Conservation (phyloP, 2,888 invertebrate species). For the Xylophagus ater region DNA sequence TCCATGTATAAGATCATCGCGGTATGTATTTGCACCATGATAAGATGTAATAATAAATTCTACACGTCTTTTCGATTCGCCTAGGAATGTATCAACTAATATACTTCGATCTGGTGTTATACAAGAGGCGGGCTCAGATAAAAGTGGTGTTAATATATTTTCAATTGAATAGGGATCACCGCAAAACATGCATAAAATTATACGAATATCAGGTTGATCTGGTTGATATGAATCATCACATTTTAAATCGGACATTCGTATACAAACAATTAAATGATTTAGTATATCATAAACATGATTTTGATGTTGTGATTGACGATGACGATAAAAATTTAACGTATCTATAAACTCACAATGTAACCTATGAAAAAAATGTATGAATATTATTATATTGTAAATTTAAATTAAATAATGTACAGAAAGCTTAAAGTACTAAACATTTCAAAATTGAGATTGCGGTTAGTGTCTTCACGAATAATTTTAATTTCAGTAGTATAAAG, state of each 20-base stretch:
- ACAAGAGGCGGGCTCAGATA: slow-evolving; percentile 76
- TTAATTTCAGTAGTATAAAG: no score
- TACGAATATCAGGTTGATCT: slow-evolving; percentile 46
- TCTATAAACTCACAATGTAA: slow-evolving; percentile 39
- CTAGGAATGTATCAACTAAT: slow-evolving; percentile 83
- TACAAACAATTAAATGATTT: slow-evolving; percentile 37
- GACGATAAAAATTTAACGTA: slow-evolving; percentile 25
- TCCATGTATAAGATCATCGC: slow-evolving; percentile 87
- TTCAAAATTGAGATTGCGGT: no score
- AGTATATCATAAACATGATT: slow-evolving; percentile 40
- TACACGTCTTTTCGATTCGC: slow-evolving; percentile 77
- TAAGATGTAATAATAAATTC: slow-evolving; percentile 89
- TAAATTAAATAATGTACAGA: not conserved
- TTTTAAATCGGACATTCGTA: slow-evolving; percentile 36
- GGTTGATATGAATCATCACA: slow-evolving; percentile 35
- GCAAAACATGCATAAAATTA: slow-evolving; percentile 93
- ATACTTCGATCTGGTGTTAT: slow-evolving; percentile 60
- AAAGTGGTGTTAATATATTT: slow-evolving; percentile 74
- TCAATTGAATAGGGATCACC: slow-evolving; percentile 89
- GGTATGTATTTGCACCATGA: slow-evolving; percentile 85
- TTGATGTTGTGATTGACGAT: slow-evolving; percentile 37
- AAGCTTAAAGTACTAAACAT: no score
- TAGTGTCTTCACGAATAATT: no score
- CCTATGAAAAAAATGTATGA: slow-evolving; percentile 5
- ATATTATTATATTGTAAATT: not conserved